Evolutionary conservation across 92 coral and sea anemone species (phyloP), one percentile per base, ranked within the genome.

Genomic region (Plumapathes pennacea): DNA sequence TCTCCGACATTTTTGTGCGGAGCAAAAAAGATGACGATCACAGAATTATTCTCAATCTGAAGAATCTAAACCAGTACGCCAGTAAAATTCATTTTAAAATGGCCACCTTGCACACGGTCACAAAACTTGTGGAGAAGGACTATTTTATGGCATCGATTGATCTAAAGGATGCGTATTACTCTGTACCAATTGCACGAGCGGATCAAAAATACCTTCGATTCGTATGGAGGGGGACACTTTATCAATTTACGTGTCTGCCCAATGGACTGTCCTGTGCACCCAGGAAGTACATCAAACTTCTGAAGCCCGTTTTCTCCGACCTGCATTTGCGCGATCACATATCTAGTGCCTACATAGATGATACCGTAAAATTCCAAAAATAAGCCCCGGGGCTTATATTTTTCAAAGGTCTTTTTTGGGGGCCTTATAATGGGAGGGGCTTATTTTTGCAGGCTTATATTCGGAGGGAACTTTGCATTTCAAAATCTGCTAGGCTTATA

Each of bases 81-180:
- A 49, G 33, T 34, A 60, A 69, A 20, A 54, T 69, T 5, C 77
- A 77, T 52, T 77, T 77, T 42, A 71, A 77, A 49, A 76, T 76
- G 83, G 76, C 68, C 19, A 27, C 81, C 18, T 45, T 74, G 8
- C 70, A 39, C 41, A 48, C 78, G 0, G 78, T 64, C 9, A 47
- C 56, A 0, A 25, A 37, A 32, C 46, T 67, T 10, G 5, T 67
- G 28, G 40, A 43, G 52, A 37, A 32, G 29, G 65, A 44, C 13
- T 64, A 54, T 32, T 70, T 43, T 54, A 69, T 69, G 78, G 78
- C 85, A 37, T 68, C 66, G 0, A 29, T 78, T 6, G 85, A 78
- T 32, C 77, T 78, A 27, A 53, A 54, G 63, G 78, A 78, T 69
- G 72, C 85, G 1, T 78, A 78, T 27, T 78, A 80, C 10, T 65